A percentile compares a stretch with the other conserved stretches of the same genome.
phyloP scores from a whole-genome alignment of 30 jellyfish, hydroid and myxozoan genomes.

The Haliclystus octoradiatus region DNA sequence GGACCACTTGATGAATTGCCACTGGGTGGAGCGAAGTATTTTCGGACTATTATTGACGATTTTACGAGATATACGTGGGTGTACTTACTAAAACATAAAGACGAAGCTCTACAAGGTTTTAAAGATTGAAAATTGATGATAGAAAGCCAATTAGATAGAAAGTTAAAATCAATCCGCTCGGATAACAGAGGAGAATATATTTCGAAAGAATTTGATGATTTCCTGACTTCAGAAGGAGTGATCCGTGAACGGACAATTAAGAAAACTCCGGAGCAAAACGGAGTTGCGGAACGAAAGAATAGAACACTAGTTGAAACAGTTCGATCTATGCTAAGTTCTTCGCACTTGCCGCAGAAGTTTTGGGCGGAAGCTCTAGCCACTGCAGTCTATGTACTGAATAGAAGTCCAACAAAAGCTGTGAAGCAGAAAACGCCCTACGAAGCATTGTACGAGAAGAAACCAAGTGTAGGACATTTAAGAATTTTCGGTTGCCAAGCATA shows the following conservation, averaged over 20 bases:
- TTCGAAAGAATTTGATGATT: slow-evolving; percentile 35
- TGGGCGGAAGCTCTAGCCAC: slow-evolving; percentile 49
- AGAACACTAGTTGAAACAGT: slow-evolving; percentile 43
- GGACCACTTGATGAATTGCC: slow-evolving; percentile 30
- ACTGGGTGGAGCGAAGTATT: slow-evolving; percentile 22
- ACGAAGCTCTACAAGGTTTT: slow-evolving; percentile 24
- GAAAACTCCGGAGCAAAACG: slow-evolving; percentile 53
- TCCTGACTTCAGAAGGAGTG: slow-evolving; percentile 28
- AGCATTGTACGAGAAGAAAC: slow-evolving; percentile 24
- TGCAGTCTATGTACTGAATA: slow-evolving; percentile 37
- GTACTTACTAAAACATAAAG: slow-evolving; percentile 15
- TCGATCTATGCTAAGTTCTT: slow-evolving; percentile 21
- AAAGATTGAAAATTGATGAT: slow-evolving; percentile 19
- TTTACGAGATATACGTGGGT: slow-evolving; percentile 1
- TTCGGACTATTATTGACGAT: slow-evolving; percentile 25
- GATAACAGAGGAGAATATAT: slow-evolving; percentile 63
- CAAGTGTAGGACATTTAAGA: slow-evolving; percentile 24
- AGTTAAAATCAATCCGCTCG: slow-evolving; percentile 15
- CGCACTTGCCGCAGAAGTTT: slow-evolving; percentile 24
- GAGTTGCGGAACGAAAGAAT: slow-evolving; percentile 49
- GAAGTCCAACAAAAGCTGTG: slow-evolving; percentile 27
- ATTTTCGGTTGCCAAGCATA: slow-evolving; percentile 43
- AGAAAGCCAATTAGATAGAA: slow-evolving; percentile 16
- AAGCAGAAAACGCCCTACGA: slow-evolving; percentile 34
- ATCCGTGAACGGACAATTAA: slow-evolving; percentile 28